Conservation (phyloP, 2,113 vertebrate genomes). For the Symphodus melops region DNA sequence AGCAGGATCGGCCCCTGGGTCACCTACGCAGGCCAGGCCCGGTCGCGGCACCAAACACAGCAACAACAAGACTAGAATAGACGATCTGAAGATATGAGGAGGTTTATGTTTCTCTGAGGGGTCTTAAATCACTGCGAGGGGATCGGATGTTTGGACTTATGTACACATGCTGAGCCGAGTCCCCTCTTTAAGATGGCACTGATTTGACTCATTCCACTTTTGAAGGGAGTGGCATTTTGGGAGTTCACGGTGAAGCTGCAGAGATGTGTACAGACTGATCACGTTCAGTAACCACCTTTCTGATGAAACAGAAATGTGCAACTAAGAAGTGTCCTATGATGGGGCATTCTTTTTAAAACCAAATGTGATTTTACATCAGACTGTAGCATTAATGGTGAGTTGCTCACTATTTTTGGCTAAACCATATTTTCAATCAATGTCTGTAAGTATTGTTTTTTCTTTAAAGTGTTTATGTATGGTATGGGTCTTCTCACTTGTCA, state of each 20-base stretch:
- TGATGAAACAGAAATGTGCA: slow-evolving; percentile 5
- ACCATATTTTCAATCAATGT: neutral
- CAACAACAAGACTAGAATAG: slow-evolving; percentile 81
- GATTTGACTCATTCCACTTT: slow-evolving; percentile 65
- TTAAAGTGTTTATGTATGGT: neutral
- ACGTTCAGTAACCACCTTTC: neutral
- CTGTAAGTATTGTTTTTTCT: slow-evolving; percentile 6
- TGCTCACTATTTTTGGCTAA: neutral
- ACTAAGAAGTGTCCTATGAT: neutral
- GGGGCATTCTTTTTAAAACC: neutral
- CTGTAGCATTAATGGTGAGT: neutral
- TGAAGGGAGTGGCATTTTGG: slow-evolving; percentile 28
- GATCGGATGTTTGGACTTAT: slow-evolving; percentile 38
- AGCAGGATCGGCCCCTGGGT: slow-evolving; percentile 69
- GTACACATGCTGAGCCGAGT: slow-evolving; percentile 29
- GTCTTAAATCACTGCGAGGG: slow-evolving; percentile 62
- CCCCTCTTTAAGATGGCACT: slow-evolving; percentile 32
- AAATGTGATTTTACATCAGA: slow-evolving; percentile 1
- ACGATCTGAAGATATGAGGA: slow-evolving; percentile 84
- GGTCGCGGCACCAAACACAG: slow-evolving; percentile 73
- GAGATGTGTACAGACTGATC: neutral
- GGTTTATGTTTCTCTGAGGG: slow-evolving; percentile 63
- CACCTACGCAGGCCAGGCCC: slow-evolving; percentile 69
- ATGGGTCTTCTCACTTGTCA: slow-evolving; percentile 7
- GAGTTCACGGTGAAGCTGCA: slow-evolving; percentile 12